These are phyloP conservation scores for Pituophis catenifer DNA, from an alignment of 2,113 vertebrate species.

Conservation along the genomic window DNA sequence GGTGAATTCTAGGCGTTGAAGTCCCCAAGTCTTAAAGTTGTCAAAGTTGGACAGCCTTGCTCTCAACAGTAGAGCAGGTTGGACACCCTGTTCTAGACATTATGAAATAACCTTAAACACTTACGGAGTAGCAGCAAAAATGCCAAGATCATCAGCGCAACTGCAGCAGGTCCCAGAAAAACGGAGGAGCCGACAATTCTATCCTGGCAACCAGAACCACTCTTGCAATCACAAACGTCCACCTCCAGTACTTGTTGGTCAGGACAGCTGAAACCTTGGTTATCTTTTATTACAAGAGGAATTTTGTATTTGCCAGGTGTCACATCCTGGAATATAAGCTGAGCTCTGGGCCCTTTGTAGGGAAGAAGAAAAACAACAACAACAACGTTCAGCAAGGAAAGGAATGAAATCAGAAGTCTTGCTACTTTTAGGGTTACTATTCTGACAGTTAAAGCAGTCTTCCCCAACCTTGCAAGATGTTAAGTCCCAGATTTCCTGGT, in stretches of 20 bases:
- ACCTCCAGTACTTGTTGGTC: conserved; percentile 62
- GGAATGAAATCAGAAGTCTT: not conserved
- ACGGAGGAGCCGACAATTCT: fast-evolving
- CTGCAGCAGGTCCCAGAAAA: conserved; percentile 63
- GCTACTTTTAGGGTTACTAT: not conserved
- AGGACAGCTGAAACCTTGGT: conserved; percentile 68
- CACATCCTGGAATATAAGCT: conserved; percentile 52
- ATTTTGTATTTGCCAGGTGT: conserved; percentile 54
- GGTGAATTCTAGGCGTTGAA: not conserved
- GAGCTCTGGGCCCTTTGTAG: conserved; percentile 62
- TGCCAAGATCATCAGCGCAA: conserved; percentile 70
- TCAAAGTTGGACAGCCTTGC: not conserved
- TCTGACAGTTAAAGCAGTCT: not conserved
- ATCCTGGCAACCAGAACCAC: conserved; percentile 25
- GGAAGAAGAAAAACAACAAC: not conserved
- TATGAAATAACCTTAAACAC: conserved; percentile 29
- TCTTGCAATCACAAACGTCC: conserved; percentile 60
- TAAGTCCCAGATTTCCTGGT: not conserved
- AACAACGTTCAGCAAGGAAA: not conserved
- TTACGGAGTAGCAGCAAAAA: conserved; percentile 75
- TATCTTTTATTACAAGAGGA: conserved; percentile 66
- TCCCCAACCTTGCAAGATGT: not conserved
- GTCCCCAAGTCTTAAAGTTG: not conserved
- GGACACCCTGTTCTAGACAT: not conserved
- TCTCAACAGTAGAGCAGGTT: not conserved